A percentile compares a stretch with the other conserved stretches of the same genome.
Conservation (phyloP, 2,888 invertebrate genomes). For the Ethmia dodecea region DNA sequence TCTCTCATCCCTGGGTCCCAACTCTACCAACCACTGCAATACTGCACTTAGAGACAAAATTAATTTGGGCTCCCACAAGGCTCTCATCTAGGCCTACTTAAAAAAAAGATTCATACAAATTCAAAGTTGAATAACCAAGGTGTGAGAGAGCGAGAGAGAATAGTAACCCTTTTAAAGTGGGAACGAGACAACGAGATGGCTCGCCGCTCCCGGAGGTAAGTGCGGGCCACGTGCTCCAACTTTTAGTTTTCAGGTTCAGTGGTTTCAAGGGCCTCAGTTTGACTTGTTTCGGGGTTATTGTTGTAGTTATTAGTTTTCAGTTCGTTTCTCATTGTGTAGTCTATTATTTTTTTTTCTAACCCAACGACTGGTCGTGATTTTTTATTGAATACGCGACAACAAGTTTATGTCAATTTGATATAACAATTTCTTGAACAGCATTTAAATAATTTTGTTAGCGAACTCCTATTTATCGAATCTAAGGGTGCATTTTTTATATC, state of each 20-base stretch:
- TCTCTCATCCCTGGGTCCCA: conserved; percentile 54
- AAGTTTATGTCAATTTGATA: too few species aligned
- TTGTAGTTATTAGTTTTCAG: not conserved
- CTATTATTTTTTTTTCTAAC: too few species aligned
- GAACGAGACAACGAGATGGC: conserved; percentile 69
- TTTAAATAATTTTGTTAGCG: too few species aligned
- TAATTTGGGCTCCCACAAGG: conserved; percentile 32
- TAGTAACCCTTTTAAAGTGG: conserved; percentile 57
- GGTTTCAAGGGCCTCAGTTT: conserved; percentile 28
- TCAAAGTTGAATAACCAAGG: conserved; percentile 36
- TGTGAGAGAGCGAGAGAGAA: conserved; percentile 69
- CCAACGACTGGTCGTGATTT: too few species aligned
- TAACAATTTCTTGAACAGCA: too few species aligned
- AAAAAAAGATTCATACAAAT: conserved; percentile 1
- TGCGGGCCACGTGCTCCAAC: conserved; percentile 69
- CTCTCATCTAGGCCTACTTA: conserved; percentile 19
- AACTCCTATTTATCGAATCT: too few species aligned
- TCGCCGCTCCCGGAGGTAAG: conserved; percentile 68
- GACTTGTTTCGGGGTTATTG: conserved; percentile 26
- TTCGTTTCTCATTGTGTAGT: too few species aligned
- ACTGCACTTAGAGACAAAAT: conserved; percentile 27
- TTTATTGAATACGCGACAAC: too few species aligned
- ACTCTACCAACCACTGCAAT: conserved; percentile 31
- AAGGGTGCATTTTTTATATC: too few species aligned
- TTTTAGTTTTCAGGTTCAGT: conserved; percentile 42